phyloP scores from a whole-genome alignment of 2,888 invertebrate species.

The Megaustenia siamemsis region DNA sequence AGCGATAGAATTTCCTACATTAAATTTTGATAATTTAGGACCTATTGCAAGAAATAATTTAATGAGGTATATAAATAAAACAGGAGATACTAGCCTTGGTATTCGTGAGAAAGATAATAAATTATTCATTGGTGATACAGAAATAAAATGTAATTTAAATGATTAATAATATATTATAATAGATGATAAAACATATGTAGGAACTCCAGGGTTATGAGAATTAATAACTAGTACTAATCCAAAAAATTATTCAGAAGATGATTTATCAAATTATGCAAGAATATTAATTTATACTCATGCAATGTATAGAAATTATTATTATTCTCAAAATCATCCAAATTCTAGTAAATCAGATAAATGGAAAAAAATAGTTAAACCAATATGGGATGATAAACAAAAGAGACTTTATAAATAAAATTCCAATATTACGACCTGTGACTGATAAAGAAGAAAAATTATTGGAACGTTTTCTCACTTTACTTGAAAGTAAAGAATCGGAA shows the following conservation, averaged over 20 bases:
- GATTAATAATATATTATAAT: slow-evolving; percentile 22
- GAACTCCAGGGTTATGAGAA: slow-evolving; percentile 25
- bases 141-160: slow-evolving; percentile 12
- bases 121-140: slow-evolving; percentile 21
- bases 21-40: too few relatives aligned
- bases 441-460: not conserved
- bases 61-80: too few relatives aligned
- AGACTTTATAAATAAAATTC: not conserved
- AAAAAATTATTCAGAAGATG: not conserved
- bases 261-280: not conserved
- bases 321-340: not conserved
- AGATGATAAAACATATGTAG: not conserved
- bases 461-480: not conserved
- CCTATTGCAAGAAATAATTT: too few relatives aligned
- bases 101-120: not conserved
- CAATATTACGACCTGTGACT: too few relatives aligned
- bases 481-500: slow-evolving; percentile 14
- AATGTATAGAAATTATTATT: not conserved
- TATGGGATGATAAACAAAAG: not conserved
- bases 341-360: not conserved
- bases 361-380: not conserved
- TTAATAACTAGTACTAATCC: not conserved
- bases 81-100: slow-evolving; percentile 1
- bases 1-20: not conserved
- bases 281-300: slow-evolving; percentile 16